These are phyloP conservation scores for Malaclemys terrapin DNA, from an alignment of 2,113 vertebrate species.

Conservation along the genomic window DNA sequence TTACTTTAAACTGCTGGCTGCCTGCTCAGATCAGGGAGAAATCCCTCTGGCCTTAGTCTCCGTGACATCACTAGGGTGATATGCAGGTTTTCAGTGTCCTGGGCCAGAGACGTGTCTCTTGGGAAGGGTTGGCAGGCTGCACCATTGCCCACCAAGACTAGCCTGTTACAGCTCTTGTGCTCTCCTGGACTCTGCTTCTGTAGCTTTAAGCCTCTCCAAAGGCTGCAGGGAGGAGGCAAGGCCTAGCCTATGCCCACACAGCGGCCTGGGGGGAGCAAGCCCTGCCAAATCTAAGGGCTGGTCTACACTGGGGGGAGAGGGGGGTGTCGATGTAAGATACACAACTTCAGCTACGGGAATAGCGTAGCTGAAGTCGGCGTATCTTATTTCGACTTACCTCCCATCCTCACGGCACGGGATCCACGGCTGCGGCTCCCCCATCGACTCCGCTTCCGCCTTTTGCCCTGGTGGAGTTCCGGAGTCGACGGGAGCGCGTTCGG, in stretches of 20 bases:
- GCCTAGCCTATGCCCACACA: not conserved
- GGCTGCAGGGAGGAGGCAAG: not conserved
- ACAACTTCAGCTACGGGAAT: too few relatives aligned
- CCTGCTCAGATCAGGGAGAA: not conserved
- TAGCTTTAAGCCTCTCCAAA: not conserved
- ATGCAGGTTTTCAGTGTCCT: not conserved
- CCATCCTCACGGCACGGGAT: too few relatives aligned
- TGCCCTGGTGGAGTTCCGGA: too few relatives aligned
- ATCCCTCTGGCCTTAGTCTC: accelerated
- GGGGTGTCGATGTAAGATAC: too few relatives aligned
- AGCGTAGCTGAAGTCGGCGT: too few relatives aligned
- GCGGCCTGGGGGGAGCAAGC: not conserved
- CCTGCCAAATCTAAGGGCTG: too few relatives aligned
- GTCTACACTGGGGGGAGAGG: too few relatives aligned
- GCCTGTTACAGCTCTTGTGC: not conserved
- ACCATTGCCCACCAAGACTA: not conserved
- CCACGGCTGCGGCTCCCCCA: too few relatives aligned
- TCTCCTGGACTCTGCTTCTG: not conserved
- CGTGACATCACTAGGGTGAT: not conserved
- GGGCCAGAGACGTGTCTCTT: not conserved
- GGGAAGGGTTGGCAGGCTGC: not conserved
- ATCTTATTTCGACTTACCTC: too few relatives aligned
- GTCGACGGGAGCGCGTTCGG: too few relatives aligned
- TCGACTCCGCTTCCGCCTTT: too few relatives aligned
- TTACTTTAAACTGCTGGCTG: not conserved